Evolutionary conservation across 2,888 invertebrate species (phyloP), one percentile per base, ranked within the genome.

Genomic region (Acleris sparsana): DNA sequence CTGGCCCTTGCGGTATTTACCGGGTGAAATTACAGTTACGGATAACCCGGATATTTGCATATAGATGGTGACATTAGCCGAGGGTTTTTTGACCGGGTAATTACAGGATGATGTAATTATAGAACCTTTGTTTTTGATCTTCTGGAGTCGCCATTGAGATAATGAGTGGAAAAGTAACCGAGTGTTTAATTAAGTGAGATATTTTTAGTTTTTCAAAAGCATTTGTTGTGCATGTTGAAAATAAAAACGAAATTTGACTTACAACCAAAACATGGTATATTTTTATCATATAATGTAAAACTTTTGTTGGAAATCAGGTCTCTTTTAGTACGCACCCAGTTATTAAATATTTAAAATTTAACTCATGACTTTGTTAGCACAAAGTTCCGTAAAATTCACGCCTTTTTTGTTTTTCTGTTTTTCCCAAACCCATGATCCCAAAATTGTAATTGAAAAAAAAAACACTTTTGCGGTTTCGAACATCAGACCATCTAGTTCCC

Each of bases 11-110:
- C 78, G 88, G 90, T 89, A 87, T 89, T 91, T 88, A 85, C 87
- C 75, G 82, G 79, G 79, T 76, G 79, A 77, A 89, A 90, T 88
- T 88, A 87, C 82, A 88, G 85, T 87, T 86, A 85, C 87, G 88
- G 87, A 85, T 88, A 89, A 85, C 73, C 77, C 78, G 84, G 69
- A 71, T 82, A 92, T 92, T 92, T 92, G 90, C 92, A 92, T 92
- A 85, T 85, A 87, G 90, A 92, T 92, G 91, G 92, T 88, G 89
- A 89, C 92, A 89, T 92, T 91, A 91, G 84, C 80, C 78, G 73
- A 69, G 77, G 72, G 76, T 65, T 65, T 65, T 65, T 65, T 65
- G 60, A 65, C 64, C 64, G 65, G 66, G 63, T 29, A 53, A 65
- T 65, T 65, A 65, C 43, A 51, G 64, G 60, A 43, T 49, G 64